Conservation (phyloP, 1,140 invertebrate species). For the Ptiloglossa arizonensis region DNA sequence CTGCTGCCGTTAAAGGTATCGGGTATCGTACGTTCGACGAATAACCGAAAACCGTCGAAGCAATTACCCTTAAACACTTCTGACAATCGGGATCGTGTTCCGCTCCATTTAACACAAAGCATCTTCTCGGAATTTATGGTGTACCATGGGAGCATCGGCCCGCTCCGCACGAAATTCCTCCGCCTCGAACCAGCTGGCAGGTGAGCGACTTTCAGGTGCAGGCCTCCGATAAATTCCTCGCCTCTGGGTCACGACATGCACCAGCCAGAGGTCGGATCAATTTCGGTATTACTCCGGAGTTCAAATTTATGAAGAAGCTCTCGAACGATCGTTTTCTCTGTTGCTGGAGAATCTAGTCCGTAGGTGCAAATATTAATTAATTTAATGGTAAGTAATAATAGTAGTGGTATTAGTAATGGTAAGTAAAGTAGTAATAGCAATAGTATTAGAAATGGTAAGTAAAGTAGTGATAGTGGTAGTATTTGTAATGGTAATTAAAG, state of each 20-base stretch:
- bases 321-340: no score
- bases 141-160: slow-evolving; percentile 3
- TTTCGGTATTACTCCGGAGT: neutral
- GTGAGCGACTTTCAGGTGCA: slow-evolving; percentile 55
- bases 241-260: slow-evolving; percentile 32
- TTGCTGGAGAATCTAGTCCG: no score
- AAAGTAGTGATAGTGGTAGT: no score
- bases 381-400: neutral
- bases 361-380: neutral
- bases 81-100: neutral
- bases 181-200: slow-evolving; percentile 51
- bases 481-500: no score
- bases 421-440: no score
- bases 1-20: neutral
- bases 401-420: no score
- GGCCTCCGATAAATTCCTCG: slow-evolving; percentile 49
- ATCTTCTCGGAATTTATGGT: slow-evolving; percentile 16
- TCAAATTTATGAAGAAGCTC: neutral
- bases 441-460: no score
- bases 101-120: slow-evolving; percentile 27
- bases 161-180: slow-evolving; percentile 43
- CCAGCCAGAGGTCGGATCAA: slow-evolving; percentile 25
- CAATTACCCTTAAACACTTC: slow-evolving; percentile 16
- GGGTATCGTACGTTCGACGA: neutral
- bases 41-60: slow-evolving; percentile 2